phyloP scores from a whole-genome alignment of 1,140 invertebrate genomes.

The honey bee (Apis mellifera) region Amel_HAv3.1 CM009941.2:1461501-1462000 shows the following conservation, averaged over 20 bases:
- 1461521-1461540: too few relatives aligned
- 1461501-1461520: too few relatives aligned
- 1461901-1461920: slow-evolving; percentile 85
- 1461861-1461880: background rate
- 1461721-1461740: slow-evolving; percentile 77
- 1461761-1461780: slow-evolving; percentile 79
- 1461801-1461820: slow-evolving; percentile 82
- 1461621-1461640: background rate
- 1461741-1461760: slow-evolving; percentile 81
- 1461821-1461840: slow-evolving; percentile 80
- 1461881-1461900: slow-evolving; percentile 80
- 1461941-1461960: slow-evolving; percentile 80
- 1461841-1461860: background rate
- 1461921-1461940: slow-evolving; percentile 84
- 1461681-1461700: background rate
- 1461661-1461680: background rate
- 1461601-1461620: background rate
- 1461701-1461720: slow-evolving; percentile 82
- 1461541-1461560: too few relatives aligned
- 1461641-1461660: background rate
- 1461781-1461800: slow-evolving; percentile 75
- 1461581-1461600: background rate
- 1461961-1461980: slow-evolving; percentile 83
- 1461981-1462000: slow-evolving; percentile 81
- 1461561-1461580: too few relatives aligned